phyloP scores from a whole-genome alignment of 2,113 vertebrate species.

The Oxyruncus cristatus region DNA sequence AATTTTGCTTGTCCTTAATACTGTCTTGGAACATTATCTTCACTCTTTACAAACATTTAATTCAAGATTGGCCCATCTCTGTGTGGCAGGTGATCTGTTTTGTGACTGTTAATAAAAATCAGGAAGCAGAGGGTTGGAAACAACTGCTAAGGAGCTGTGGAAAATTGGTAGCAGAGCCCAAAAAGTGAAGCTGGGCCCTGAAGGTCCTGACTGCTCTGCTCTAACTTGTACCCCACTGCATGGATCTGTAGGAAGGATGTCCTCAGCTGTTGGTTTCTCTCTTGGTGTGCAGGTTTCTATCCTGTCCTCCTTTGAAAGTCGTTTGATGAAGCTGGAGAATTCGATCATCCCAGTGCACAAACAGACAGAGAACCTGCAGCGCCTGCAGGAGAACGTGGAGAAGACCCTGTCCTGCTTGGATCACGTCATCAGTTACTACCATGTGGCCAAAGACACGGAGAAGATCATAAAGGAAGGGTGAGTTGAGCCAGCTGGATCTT shows the following conservation, averaged over 20 bases:
- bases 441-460: slow-evolving; percentile 95
- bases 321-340: slow-evolving; percentile 97
- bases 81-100: not conserved
- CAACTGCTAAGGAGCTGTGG: not conserved
- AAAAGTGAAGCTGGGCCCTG: not conserved
- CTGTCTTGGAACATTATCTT: not conserved
- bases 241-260: not conserved
- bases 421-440: slow-evolving; percentile 96
- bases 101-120: not conserved
- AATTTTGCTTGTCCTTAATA: not conserved
- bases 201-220: not conserved
- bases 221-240: not conserved
- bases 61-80: not conserved
- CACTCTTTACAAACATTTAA: not conserved
- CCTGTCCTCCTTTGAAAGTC: slow-evolving; percentile 96
- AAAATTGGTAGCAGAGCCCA: not conserved
- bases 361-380: slow-evolving; percentile 96
- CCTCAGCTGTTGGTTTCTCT: not conserved
- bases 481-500: slow-evolving; percentile 17
- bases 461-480: slow-evolving; percentile 94
- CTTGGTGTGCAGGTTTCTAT: slow-evolving; percentile 84
- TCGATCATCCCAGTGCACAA: slow-evolving; percentile 98
- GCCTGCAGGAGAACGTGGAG: slow-evolving; percentile 96
- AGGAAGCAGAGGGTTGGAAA: not conserved
- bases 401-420: slow-evolving; percentile 93